Conservation (phyloP, 64 coral and sea anemone genomes). For the Porites australiensis region DNA sequence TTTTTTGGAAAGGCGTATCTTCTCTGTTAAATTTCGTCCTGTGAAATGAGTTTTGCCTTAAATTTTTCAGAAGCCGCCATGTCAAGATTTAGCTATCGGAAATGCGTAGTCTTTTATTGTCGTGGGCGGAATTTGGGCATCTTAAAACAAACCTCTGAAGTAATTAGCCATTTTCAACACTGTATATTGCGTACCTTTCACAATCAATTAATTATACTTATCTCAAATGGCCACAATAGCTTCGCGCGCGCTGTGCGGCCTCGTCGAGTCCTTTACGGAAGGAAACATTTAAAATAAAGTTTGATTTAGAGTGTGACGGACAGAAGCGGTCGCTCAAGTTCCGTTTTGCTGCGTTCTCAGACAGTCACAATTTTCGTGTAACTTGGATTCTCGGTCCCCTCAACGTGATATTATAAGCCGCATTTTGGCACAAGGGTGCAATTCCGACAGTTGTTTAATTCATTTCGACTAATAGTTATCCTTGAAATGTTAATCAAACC, state of each 20-base stretch:
- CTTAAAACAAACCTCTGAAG: conserved; percentile 41
- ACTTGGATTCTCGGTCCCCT: not conserved
- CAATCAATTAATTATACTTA: conserved; percentile 56
- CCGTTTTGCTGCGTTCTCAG: not conserved
- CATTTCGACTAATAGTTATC: conserved; percentile 13
- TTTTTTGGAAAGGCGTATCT: not conserved
- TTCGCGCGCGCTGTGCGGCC: not conserved
- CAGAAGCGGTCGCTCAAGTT: not conserved
- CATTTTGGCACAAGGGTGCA: not conserved
- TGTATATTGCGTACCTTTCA: conserved; percentile 55
- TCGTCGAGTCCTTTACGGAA: not conserved
- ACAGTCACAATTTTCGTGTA: not conserved
- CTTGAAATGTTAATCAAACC: conserved; percentile 45
- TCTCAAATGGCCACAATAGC: not conserved
- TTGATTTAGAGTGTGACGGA: not conserved
- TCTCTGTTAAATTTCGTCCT: not conserved
- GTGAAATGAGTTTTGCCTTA: not conserved
- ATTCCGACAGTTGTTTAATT: conserved; percentile 15
- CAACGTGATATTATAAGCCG: not conserved
- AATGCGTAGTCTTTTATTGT: conserved; percentile 25
- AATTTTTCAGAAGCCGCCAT: conserved; percentile 21
- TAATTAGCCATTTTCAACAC: conserved; percentile 57
- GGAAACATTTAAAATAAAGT: not conserved
- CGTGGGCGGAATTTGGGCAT: conserved; percentile 41
- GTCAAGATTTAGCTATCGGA: conserved; percentile 31